These are phyloP conservation scores for Sebastes taczanowskii DNA, from an alignment of 2,797 vertebrate species.

Conservation along the genomic window DNA sequence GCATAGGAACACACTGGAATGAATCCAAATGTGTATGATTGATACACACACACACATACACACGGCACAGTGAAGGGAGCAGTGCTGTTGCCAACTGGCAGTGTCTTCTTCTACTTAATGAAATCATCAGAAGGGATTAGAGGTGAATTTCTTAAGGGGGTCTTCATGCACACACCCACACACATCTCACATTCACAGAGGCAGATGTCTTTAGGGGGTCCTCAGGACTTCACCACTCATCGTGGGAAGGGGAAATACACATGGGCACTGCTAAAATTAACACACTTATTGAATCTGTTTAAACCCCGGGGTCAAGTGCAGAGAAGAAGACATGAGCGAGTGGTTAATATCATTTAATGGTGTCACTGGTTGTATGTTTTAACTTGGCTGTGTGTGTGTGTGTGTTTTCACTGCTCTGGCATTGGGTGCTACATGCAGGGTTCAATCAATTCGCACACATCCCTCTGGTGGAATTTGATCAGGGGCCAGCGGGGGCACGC, in stretches of 20 bases:
- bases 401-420: conserved; percentile 60
- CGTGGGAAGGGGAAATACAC: conserved; percentile 53
- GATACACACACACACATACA: conserved; percentile 32
- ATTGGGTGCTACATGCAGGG: conserved; percentile 49
- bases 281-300: conserved; percentile 54
- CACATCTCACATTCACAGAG: conserved; percentile 15
- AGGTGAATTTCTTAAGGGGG: conserved; percentile 86
- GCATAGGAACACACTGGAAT: conserved; percentile 45
- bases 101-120: conserved; percentile 87
- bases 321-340: conserved; percentile 48
- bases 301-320: conserved; percentile 51
- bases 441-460: conserved; percentile 57
- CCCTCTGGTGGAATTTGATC: conserved; percentile 62
- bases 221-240: conserved; percentile 72
- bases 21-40: conserved; percentile 56
- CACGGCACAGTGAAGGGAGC: conserved; percentile 64
- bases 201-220: conserved; percentile 80
- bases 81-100: conserved; percentile 86
- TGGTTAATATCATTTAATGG: conserved; percentile 54
- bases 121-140: conserved; percentile 94
- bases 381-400: conserved; percentile 17
- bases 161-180: conserved; percentile 58
- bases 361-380: conserved; percentile 47
- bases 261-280: conserved; percentile 69
- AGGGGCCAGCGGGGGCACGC: conserved; percentile 14